These are phyloP conservation scores for Typhlichthys eigenmanni DNA, from an alignment of 2,797 vertebrate genomes.

Conservation along the genomic window DNA sequence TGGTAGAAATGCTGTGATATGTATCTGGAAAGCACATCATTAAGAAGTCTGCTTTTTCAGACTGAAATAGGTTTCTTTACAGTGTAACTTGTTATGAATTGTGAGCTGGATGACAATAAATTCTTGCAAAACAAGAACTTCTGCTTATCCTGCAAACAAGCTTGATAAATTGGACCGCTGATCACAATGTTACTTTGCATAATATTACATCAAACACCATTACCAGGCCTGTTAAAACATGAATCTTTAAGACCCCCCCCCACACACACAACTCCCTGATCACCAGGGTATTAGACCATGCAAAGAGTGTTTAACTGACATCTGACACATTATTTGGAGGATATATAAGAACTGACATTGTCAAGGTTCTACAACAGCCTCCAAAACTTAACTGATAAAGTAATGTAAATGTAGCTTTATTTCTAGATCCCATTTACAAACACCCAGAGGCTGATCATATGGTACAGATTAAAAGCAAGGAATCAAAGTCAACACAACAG, in stretches of 20 bases:
- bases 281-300: neutral
- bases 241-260: neutral
- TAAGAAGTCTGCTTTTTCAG: neutral
- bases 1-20: no score
- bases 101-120: neutral
- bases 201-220: neutral
- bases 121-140: conserved; percentile 11
- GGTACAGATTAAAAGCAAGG: no score
- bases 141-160: neutral
- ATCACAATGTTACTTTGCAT: neutral
- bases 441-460: no score
- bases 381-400: no score
- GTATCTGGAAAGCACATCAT: no score
- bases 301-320: conserved; percentile 25
- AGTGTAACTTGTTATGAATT: neutral
- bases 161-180: neutral
- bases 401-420: no score
- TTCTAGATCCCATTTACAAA: no score
- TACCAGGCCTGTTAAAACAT: neutral
- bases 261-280: neutral
- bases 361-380: neutral
- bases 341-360: conserved; percentile 14
- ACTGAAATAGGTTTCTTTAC: neutral
- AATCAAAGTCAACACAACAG: neutral
- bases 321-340: conserved; percentile 25